Conservation (phyloP, 2,113 vertebrate species). For the Catharus minimus region DNA sequence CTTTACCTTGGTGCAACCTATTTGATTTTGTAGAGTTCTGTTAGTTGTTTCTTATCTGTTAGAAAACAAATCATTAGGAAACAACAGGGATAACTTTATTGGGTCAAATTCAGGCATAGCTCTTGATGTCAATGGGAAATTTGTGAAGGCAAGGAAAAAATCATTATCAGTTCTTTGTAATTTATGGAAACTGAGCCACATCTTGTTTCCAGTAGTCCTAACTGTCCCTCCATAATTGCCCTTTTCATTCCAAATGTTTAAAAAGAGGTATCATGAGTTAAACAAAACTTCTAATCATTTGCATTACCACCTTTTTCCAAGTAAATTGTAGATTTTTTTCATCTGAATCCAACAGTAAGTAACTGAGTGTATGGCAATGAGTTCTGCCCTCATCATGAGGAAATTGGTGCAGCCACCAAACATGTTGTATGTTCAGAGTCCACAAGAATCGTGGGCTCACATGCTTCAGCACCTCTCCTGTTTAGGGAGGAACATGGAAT, state of each 20-base stretch:
- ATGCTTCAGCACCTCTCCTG: neutral
- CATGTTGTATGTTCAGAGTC: fast-evolving
- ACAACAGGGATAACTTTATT: neutral
- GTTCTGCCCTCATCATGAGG: neutral
- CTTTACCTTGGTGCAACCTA: neutral
- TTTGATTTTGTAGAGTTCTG: neutral
- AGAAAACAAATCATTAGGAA: neutral
- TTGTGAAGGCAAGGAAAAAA: neutral
- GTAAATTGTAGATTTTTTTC: neutral
- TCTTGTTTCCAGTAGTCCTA: neutral
- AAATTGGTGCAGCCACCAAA: neutral
- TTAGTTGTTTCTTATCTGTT: neutral
- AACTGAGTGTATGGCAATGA: neutral
- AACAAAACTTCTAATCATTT: neutral
- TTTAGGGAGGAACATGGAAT: neutral
- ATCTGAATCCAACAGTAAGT: neutral
- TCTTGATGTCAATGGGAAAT: neutral
- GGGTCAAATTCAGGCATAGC: neutral
- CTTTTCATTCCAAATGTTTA: neutral
- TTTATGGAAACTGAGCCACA: neutral
- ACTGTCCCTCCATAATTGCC: neutral
- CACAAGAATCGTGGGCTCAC: neutral
- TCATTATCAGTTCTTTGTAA: neutral
- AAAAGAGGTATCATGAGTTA: neutral
- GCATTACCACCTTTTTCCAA: neutral